These are phyloP conservation scores for Pelodiscus sinensis DNA, from an alignment of 2,113 vertebrate genomes.

Conservation along the genomic window DNA sequence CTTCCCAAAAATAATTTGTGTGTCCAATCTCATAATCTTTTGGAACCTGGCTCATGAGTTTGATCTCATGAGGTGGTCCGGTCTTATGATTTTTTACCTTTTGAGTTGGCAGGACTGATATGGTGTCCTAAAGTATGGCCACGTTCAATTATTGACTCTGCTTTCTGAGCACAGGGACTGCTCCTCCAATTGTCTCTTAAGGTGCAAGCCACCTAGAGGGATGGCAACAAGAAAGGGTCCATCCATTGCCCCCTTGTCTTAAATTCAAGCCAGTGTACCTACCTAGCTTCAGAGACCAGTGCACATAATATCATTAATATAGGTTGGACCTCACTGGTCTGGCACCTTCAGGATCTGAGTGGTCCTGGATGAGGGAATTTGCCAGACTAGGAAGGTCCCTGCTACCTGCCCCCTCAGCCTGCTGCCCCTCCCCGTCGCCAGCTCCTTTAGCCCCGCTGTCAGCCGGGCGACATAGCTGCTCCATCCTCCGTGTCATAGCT, in stretches of 20 bases:
- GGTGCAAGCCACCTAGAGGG: neutral
- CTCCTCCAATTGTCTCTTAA: neutral
- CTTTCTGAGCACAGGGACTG: neutral
- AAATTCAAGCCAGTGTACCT: neutral
- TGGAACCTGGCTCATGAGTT: neutral
- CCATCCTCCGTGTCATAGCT: no score
- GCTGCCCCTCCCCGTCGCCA: no score
- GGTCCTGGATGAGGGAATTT: no score
- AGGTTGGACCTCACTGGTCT: no score
- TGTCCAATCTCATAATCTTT: neutral
- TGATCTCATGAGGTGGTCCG: neutral
- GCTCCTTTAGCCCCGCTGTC: no score
- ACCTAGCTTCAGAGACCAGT: neutral
- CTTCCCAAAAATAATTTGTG: neutral
- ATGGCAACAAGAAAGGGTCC: neutral
- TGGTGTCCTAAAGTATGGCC: neutral
- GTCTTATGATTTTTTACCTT: neutral
- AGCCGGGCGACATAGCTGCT: no score
- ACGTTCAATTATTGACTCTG: neutral
- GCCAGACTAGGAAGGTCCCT: no score
- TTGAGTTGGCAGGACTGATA: neutral
- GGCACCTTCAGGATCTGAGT: no score
- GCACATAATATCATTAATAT: neutral
- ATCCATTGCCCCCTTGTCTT: neutral
- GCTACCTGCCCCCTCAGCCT: no score